Conservation (phyloP, 2,888 invertebrate species). For the Archips crataeganus region DNA sequence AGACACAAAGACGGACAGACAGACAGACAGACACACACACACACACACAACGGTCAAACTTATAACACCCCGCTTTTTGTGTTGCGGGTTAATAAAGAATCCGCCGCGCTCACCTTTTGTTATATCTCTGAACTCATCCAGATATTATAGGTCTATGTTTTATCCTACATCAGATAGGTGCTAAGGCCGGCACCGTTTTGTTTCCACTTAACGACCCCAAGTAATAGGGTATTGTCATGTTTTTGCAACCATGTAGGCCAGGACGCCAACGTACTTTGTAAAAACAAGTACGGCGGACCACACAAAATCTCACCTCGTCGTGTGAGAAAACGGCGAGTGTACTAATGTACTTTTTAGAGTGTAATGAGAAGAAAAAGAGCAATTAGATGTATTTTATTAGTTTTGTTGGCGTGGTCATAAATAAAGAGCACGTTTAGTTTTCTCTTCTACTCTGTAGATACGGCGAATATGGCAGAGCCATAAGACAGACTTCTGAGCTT, state of each 20-base stretch:
- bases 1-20: no score
- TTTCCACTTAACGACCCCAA: conserved; percentile 69
- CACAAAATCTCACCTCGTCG: conserved; percentile 20
- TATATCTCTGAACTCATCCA: conserved; percentile 18
- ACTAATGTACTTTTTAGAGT: conserved; percentile 36
- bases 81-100: no score
- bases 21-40: no score
- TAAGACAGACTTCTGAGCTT: no score
- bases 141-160: conserved; percentile 37
- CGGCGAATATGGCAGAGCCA: no score
- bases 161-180: conserved; percentile 64
- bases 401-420: background rate
- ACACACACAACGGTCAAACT: no score
- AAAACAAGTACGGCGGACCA: conserved; percentile 36
- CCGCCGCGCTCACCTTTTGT: no score
- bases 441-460: no score
- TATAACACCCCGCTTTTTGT: no score
- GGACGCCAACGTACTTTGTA: conserved; percentile 15
- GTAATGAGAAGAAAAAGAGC: conserved; percentile 13
- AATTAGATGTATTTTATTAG: conserved; percentile 8
- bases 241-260: conserved; percentile 61
- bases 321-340: conserved; percentile 15
- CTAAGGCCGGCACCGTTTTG: conserved; percentile 62
- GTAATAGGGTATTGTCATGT: conserved; percentile 71
- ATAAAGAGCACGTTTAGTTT: background rate